Percentiles rank a stretch among this genome's conserved stretches.
phyloP scores from a whole-genome alignment of 2,797 vertebrate genomes.

The Rhinophrynus dorsalis region DNA sequence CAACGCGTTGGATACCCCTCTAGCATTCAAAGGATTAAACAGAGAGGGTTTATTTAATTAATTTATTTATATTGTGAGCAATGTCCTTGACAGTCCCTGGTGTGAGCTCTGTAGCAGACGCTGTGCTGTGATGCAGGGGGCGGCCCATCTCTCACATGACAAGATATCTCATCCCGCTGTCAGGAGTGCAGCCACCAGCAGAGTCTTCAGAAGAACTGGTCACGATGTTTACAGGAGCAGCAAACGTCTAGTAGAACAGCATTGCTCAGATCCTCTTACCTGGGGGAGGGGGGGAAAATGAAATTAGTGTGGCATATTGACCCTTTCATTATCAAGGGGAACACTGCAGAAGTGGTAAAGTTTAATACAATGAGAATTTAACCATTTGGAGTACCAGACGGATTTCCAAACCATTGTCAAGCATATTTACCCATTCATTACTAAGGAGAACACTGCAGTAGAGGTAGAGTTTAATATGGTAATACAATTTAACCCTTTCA shows the following conservation, averaged over 20 bases:
- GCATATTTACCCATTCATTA: no score
- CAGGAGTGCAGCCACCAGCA: constrained; percentile 67
- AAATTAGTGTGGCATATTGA: background rate
- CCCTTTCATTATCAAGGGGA: no score
- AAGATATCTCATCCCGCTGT: constrained; percentile 63
- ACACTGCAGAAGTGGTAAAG: no score
- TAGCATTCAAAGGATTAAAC: background rate
- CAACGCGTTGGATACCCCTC: no score
- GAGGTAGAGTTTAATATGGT: no score
- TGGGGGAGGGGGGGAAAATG: constrained; percentile 40
- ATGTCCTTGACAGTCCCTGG: constrained; percentile 58
- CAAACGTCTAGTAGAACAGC: constrained; percentile 69
- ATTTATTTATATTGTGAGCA: constrained; percentile 44
- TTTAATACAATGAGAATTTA: no score
- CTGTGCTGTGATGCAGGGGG: constrained; percentile 57
- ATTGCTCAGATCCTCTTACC: constrained; percentile 73
- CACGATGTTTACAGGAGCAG: constrained; percentile 65
- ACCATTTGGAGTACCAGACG: no score
- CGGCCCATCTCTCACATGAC: constrained; percentile 63
- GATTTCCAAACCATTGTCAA: no score
- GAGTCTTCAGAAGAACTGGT: constrained; percentile 63
- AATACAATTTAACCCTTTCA: no score
- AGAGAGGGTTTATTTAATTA: constrained; percentile 52
- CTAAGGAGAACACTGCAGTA: no score
- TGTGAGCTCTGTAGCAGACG: constrained; percentile 64